Evolutionary conservation across 2,113 vertebrate species (phyloP).

Genomic region (Pachypanchax playfairii): DNA sequence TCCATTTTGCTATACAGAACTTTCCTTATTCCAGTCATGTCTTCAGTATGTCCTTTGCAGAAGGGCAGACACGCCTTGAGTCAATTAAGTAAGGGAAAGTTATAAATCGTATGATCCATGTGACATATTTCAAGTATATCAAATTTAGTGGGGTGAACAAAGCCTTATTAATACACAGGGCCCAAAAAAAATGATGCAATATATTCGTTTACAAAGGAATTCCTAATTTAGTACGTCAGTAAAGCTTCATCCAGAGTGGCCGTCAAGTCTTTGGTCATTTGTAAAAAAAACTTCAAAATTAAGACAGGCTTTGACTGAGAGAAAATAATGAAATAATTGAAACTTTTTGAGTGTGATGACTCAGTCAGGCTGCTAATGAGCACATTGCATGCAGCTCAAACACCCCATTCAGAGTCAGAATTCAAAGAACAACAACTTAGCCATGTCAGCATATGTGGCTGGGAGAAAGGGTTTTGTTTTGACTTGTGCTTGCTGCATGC

Average conservation of each 20-base stretch:
- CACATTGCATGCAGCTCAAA: conserved; percentile 19
- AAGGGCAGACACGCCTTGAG: conserved; percentile 40
- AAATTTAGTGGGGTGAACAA: conserved; percentile 24
- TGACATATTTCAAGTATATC: conserved; percentile 48
- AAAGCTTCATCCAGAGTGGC: conserved; percentile 21
- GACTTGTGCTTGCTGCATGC: conserved; percentile 62
- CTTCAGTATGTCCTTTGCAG: conserved; percentile 49
- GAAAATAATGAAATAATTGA: conserved; percentile 21
- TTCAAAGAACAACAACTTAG: background rate
- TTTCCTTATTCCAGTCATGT: conserved; percentile 61
- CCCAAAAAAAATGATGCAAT: background rate
- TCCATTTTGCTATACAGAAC: background rate
- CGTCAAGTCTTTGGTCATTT: conserved; percentile 13
- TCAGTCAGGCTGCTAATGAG: conserved; percentile 31
- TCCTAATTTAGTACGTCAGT: conserved; percentile 14
- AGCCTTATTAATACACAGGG: conserved; percentile 24
- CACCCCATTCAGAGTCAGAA: conserved; percentile 4
- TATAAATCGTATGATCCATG: conserved; percentile 47
- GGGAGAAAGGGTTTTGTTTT: conserved; percentile 19
- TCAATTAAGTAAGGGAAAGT: conserved; percentile 33
- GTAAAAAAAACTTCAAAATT: conserved; percentile 10
- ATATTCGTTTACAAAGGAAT: conserved; percentile 23
- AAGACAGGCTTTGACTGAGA: conserved; percentile 15
- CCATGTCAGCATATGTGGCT: conserved; percentile 5
- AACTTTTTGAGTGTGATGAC: conserved; percentile 27